A percentile compares a stretch with the other conserved stretches of the same genome.
Evolutionary conservation across 2,113 vertebrate species (phyloP).

Genomic region (Saccopteryx leptura): DNA sequence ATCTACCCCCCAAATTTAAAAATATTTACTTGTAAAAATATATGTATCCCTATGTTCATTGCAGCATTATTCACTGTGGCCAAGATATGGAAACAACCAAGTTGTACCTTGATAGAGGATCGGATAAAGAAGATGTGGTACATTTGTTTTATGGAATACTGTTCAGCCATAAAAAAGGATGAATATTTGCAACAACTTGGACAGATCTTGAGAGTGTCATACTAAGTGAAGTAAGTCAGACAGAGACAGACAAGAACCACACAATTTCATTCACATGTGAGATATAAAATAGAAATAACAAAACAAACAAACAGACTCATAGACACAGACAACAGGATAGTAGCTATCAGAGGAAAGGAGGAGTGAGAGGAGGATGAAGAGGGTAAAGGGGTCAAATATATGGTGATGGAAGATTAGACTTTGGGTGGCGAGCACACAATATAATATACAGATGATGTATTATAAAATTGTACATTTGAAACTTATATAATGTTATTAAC

Average conservation of each 20-base stretch:
- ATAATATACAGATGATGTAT: too few species aligned
- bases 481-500: background rate
- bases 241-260: background rate
- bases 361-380: background rate
- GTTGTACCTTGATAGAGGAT: background rate
- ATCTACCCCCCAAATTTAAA: background rate
- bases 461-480: background rate
- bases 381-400: background rate
- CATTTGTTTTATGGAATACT: background rate
- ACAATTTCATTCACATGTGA: background rate
- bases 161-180: background rate
- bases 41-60: background rate
- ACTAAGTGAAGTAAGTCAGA: background rate
- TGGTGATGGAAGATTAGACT: background rate
- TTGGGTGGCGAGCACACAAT: background rate
- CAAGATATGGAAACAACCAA: background rate
- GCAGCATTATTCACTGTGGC: background rate
- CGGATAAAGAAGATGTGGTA: background rate
- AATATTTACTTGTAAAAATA: background rate
- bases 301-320: background rate
- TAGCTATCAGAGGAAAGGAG: background rate
- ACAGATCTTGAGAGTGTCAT: background rate
- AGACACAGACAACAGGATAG: background rate
- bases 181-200: background rate
- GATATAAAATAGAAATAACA: background rate